phyloP scores from a whole-genome alignment of 2,113 vertebrate species.

The Epinephelus moara region DNA sequence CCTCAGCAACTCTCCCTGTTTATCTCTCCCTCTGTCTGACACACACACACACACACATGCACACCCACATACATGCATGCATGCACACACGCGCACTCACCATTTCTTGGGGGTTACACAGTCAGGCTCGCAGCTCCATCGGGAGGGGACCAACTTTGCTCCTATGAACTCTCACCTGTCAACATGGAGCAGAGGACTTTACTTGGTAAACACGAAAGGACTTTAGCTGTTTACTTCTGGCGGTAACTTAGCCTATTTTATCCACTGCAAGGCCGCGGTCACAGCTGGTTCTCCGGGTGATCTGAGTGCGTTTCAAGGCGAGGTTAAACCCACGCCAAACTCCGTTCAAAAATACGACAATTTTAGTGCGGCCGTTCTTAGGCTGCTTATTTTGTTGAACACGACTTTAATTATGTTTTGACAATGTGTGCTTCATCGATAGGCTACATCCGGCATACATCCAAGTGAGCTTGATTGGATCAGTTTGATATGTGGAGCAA shows the following conservation, averaged over 20 bases:
- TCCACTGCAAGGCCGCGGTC: constrained; percentile 43
- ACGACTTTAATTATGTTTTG: neutral
- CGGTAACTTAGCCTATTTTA: constrained; percentile 54
- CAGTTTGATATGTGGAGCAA: neutral
- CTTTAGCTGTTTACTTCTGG: constrained; percentile 77
- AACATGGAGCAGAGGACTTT: constrained; percentile 79
- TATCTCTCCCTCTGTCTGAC: constrained; percentile 72
- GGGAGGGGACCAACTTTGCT: constrained; percentile 74
- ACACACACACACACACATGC: constrained; percentile 54
- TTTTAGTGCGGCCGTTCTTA: neutral
- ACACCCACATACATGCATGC: neutral
- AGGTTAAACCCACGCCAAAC: constrained; percentile 25
- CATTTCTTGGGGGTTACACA: constrained; percentile 73
- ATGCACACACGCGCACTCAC: constrained; percentile 24
- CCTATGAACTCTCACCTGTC: constrained; percentile 82
- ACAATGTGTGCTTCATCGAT: neutral
- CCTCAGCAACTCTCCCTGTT: constrained; percentile 75
- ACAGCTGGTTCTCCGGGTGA: constrained; percentile 22
- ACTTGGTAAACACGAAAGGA: constrained; percentile 81
- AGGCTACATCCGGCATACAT: neutral
- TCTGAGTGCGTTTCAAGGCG: constrained; percentile 24
- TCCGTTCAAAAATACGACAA: constrained; percentile 4
- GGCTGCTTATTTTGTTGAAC: neutral
- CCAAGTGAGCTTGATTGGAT: neutral
- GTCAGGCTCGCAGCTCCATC: constrained; percentile 59